These are phyloP conservation scores for Brachylomia viminalis DNA, from an alignment of 2,888 invertebrate genomes.

Conservation along the genomic window DNA sequence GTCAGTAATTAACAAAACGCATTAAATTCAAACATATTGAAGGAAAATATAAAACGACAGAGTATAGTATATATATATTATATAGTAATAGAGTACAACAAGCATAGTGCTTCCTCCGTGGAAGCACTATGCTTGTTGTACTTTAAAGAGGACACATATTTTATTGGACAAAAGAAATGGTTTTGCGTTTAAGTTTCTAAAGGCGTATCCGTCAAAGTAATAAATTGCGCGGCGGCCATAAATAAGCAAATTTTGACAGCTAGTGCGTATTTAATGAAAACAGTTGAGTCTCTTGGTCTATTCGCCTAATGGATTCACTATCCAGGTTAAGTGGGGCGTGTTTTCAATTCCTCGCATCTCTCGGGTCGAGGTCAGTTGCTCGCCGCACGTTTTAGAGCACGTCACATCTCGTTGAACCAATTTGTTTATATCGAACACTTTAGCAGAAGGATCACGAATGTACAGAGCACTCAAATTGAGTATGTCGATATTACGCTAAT, in stretches of 20 bases:
- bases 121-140: slow-evolving; percentile 9
- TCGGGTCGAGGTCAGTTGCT: slow-evolving; percentile 59
- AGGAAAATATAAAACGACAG: no score
- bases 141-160: slow-evolving; percentile 7
- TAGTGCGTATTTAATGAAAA: slow-evolving; percentile 43
- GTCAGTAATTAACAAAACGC: slow-evolving; percentile 38
- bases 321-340: slow-evolving; percentile 67
- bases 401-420: slow-evolving; percentile 50
- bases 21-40: slow-evolving; percentile 43
- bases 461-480: slow-evolving; percentile 37
- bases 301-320: slow-evolving; percentile 57
- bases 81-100: no score
- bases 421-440: slow-evolving; percentile 55
- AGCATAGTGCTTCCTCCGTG: no score
- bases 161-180: slow-evolving; percentile 16
- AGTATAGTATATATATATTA: no score
- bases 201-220: slow-evolving; percentile 21
- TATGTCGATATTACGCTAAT: slow-evolving; percentile 50
- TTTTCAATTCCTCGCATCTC: slow-evolving; percentile 70
- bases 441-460: slow-evolving; percentile 55
- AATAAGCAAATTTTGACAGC: slow-evolving; percentile 16
- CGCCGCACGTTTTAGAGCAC: slow-evolving; percentile 54
- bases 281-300: slow-evolving; percentile 31
- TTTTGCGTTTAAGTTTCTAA: slow-evolving; percentile 7
- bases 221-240: slow-evolving; percentile 10